phyloP scores from a whole-genome alignment of 2,888 invertebrate species.

The Zygogramma bicolorata region DNA sequence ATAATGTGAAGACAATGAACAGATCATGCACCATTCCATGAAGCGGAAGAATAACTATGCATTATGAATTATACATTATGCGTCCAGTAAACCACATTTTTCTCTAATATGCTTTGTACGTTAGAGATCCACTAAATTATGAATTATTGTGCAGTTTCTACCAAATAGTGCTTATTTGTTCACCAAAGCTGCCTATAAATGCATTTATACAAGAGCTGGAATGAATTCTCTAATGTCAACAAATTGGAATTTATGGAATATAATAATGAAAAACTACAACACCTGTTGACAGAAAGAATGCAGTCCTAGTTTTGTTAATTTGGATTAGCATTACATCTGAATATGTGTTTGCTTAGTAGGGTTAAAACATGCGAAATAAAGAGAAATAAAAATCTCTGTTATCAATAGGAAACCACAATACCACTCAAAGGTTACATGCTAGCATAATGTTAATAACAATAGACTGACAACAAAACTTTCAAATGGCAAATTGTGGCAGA shows the following conservation, averaged over 20 bases:
- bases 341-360: neutral
- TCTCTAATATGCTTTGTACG: too few species aligned
- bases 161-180: too few species aligned
- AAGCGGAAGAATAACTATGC: too few species aligned
- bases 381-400: neutral
- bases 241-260: neutral
- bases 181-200: neutral
- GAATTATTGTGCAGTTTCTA: too few species aligned
- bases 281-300: neutral
- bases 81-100: too few species aligned
- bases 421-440: too few species aligned
- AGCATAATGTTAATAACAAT: neutral
- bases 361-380: neutral
- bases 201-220: neutral
- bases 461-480: neutral
- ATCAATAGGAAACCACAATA: too few species aligned
- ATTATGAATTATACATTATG: too few species aligned
- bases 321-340: conserved; percentile 10
- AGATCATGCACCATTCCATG: too few species aligned
- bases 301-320: neutral
- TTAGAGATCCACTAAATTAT: too few species aligned
- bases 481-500: neutral
- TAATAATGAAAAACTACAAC: neutral
- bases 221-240: neutral
- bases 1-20: too few species aligned